Evolutionary conservation across 2,113 vertebrate genomes (phyloP).

Genomic region (Phylloscopus trochiloides): DNA sequence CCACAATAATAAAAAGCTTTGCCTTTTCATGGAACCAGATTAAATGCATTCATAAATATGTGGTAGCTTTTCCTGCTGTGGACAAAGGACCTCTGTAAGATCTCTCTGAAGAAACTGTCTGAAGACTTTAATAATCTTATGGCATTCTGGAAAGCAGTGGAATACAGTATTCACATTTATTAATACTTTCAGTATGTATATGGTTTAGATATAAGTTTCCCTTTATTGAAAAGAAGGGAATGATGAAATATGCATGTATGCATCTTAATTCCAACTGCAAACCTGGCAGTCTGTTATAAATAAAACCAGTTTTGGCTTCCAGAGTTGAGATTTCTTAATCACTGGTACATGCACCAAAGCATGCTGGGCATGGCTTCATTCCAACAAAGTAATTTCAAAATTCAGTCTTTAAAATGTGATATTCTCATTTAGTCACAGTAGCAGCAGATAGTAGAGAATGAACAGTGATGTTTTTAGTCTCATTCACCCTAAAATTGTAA

Average conservation of each 20-base stretch:
- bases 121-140: background rate
- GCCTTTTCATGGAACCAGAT: background rate
- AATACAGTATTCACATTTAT: background rate
- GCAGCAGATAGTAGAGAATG: background rate
- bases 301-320: background rate
- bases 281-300: background rate
- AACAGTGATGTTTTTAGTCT: background rate
- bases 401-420: background rate
- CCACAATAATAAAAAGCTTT: background rate
- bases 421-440: background rate
- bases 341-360: background rate
- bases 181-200: background rate
- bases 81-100: background rate
- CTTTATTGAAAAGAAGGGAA: background rate
- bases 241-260: background rate
- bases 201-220: background rate
- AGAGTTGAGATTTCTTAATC: background rate
- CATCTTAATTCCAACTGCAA: background rate
- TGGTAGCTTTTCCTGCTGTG: background rate
- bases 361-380: background rate
- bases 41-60: background rate
- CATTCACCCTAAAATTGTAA: background rate
- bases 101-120: background rate
- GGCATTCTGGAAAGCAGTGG: background rate
- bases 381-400: background rate